Base-by-base conservation (phyloP, 2,797 vertebrate species). In the Lindbergichthys nudifrons region DNA sequence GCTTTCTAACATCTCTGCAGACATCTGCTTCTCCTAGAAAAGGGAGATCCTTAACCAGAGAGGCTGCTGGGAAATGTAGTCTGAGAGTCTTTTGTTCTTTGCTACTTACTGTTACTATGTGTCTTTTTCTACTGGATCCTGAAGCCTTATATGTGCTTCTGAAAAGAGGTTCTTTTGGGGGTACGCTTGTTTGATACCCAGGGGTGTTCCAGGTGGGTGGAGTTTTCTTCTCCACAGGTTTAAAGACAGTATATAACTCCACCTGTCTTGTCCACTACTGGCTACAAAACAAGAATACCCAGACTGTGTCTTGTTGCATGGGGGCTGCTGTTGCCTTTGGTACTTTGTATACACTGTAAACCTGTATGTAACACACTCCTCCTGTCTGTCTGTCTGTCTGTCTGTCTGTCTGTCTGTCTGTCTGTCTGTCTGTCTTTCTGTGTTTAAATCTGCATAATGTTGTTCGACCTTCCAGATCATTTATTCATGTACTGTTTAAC, bases 81-180 rank as follows among this genome's bases (percentile, higher is more conserved):
- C 78, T 72, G 32, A 19, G 32, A 73, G 69, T 81, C 46, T 11
- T 62, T 69, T 50, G 50, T 58, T 70, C 64, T 81, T 51, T 69
- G 15, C 41, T 79, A 69, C 53, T 71, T 69, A 50, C 51, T 84
- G 15, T 82, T 59, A 81, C 39, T 83, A 32, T 72, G 48, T 18
- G 26, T 73, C 36, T 70, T 84, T 89, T 89, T 89, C 60, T 83
- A 81, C 77, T 60, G 56, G 62, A 88, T 90, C 87, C 86, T 74
- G 71, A 93, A 93, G 91, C 93, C 92, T 94, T 94, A 90, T 81
- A 62, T 59, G 77, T 59, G 83, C 84, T 91, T 87, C 84, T 87
- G 88, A 77, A 78, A 89, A 76, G 82, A 91, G 82, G 82, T 82
- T 83, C 56, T 52, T 45, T 62, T 51, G 15, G 64, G 74, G 73